Base-by-base conservation (phyloP, 2,797 vertebrate species). In the Trachurus trachurus region DNA sequence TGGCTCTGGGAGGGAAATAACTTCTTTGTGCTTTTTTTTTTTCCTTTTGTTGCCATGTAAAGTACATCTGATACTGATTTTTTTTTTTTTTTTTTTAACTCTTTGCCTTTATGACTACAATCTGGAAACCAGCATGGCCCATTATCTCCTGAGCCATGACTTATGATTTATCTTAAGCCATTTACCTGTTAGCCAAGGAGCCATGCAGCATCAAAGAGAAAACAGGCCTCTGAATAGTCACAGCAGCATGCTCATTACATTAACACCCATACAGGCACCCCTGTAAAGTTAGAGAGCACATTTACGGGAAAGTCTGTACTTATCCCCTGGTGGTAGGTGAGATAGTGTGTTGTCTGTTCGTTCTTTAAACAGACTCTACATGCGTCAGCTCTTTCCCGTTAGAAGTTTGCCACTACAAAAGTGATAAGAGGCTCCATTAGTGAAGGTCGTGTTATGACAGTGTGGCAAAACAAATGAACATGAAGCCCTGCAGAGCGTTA, bases 371-470 rank as follows among this genome's bases (percentile, higher is more conserved):
- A 31, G 16, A 45, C 34, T 53, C 17, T 22, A 49, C 29, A n/a
- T 44, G 1, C 10, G 21, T 58, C 31, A 44, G n/a, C 21, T 1
- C 5, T 47, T 7, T 29, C 26, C n/a, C 59, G 42, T 47, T n/a
- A 47, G 2, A 22, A 56, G 34, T 19, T 22, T 29, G 12, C 12
- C n/a, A 49, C 56, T 31, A 26, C 12, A 49, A 37, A 74, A 65
- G 11, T 11, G 45, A 56, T 66, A 57, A 61, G 34, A 76, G 53
- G 62, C 50, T 75, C 34, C 53, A 61, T 61, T 60, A 72, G 66
- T 34, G 26, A 72, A 22, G 31, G 11, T 13, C 2, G 9, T 61
- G 74, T 57, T 73, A 73, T 80, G 72, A 83, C 40, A 75, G 69
- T 44, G 17, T 15, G 53, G 12, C 29, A 54, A 42, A 53, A 78